A percentile compares a stretch with the other conserved stretches of the same genome.
Evolutionary conservation across 2,797 vertebrate genomes (phyloP).

Genomic region (Danio aesculapii): DNA sequence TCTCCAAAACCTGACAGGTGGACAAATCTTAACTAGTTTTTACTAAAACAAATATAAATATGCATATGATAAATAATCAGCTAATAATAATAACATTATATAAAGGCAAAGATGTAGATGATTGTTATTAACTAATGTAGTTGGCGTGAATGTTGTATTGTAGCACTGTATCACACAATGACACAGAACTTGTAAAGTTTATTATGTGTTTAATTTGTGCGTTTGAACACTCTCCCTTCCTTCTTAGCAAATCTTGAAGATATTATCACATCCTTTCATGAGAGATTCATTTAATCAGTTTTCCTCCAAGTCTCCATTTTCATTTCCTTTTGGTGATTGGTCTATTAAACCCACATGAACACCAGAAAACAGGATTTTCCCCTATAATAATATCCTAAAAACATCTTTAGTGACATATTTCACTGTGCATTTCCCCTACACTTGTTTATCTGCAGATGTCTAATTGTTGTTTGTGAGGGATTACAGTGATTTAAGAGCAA

Average conservation of each 20-base stretch:
- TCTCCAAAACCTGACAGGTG: no score
- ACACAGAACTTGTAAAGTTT: neutral
- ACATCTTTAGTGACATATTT: neutral
- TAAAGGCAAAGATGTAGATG: no score
- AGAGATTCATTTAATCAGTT: conserved; percentile 21
- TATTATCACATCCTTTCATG: neutral
- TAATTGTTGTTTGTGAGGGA: neutral
- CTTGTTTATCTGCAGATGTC: conserved; percentile 19
- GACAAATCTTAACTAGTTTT: no score
- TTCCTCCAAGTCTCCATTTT: neutral
- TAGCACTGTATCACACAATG: neutral
- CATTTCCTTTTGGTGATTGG: conserved; percentile 25
- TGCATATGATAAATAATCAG: no score
- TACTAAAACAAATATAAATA: no score
- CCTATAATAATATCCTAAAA: conserved; percentile 9
- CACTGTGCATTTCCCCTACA: neutral
- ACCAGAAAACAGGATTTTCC: neutral
- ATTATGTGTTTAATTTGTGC: neutral
- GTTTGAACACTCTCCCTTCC: neutral
- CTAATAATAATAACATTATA: no score
- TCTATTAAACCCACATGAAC: conserved; percentile 39
- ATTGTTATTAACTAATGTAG: no score
- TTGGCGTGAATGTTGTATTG: no score
- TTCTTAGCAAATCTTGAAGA: neutral
- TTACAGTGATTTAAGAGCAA: neutral